A percentile compares a stretch with the other conserved stretches of the same genome.
Evolutionary conservation across 2,113 vertebrate species (phyloP).

Genomic region (Semnornis frantzii): DNA sequence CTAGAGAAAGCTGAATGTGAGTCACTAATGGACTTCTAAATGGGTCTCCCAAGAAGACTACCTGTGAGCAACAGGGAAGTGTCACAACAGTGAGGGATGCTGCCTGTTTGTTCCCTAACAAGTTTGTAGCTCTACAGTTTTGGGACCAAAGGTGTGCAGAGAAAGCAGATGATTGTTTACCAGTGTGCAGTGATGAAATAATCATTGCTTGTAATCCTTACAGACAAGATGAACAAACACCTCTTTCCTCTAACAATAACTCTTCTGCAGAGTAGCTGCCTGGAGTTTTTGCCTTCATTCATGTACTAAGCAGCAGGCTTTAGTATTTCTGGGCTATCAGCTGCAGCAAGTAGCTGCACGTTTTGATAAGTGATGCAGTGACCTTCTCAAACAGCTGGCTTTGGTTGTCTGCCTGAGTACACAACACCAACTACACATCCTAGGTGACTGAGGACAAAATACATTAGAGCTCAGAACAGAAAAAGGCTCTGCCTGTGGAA

Average conservation of each 20-base stretch:
- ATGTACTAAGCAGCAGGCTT: not conserved
- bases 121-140: not conserved
- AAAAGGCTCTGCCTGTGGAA: not conserved
- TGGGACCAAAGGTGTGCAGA: not conserved
- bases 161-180: not conserved
- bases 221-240: not conserved
- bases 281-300: not conserved
- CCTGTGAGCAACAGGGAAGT: not conserved
- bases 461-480: not conserved
- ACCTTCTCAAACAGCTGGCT: not conserved
- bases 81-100: not conserved
- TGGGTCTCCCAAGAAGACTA: not conserved
- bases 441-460: rapidly evolving
- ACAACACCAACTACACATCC: not conserved
- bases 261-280: not conserved
- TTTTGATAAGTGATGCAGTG: not conserved
- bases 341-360: not conserved
- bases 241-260: not conserved
- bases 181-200: not conserved
- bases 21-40: not conserved
- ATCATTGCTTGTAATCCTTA: not conserved
- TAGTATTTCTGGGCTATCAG: not conserved
- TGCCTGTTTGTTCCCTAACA: not conserved
- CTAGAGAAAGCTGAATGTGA: not conserved
- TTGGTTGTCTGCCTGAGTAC: not conserved